Conservation (phyloP, 2,888 invertebrate genomes). For the Drosophila macrospina region DNA sequence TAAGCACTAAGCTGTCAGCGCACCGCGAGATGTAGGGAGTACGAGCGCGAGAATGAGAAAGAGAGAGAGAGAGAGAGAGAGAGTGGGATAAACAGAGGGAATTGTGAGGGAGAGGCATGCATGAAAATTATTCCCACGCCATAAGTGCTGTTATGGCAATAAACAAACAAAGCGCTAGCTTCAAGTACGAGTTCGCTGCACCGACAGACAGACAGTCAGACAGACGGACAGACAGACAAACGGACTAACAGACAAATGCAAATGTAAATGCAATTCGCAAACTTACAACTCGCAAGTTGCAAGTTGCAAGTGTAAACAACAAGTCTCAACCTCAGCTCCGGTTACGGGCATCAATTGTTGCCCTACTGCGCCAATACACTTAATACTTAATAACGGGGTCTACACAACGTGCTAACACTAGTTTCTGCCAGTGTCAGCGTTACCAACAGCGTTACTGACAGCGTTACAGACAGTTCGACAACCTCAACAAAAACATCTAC, state of each 20-base stretch:
- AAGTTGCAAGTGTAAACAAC: conserved; percentile 37
- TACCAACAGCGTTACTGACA: too few relatives aligned
- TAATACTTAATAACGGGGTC: conserved; percentile 6
- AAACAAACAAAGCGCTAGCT: conserved; percentile 34
- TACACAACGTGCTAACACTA: background rate
- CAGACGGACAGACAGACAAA: too few relatives aligned
- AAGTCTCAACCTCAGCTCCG: conserved; percentile 28
- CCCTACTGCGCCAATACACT: conserved; percentile 24
- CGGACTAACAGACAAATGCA: conserved; percentile 11
- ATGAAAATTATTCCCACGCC: conserved; percentile 58
- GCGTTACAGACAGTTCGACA: conserved; percentile 37
- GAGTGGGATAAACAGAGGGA: background rate
- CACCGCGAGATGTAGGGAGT: conserved; percentile 4
- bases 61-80: background rate
- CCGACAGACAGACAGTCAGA: conserved; percentile 3
- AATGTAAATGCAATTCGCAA: conserved; percentile 9
- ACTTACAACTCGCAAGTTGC: conserved; percentile 18
- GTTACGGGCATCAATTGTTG: conserved; percentile 32
- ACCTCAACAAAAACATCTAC: conserved; percentile 11
- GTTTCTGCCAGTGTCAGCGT: conserved; percentile 11
- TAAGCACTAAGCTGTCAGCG: conserved; percentile 41
- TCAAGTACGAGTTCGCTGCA: conserved; percentile 9
- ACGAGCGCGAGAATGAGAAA: background rate
- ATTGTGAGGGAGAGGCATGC: background rate
- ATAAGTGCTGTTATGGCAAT: conserved; percentile 55